Percentiles rank a stretch among this genome's conserved stretches.
Evolutionary conservation across 2,888 invertebrate species (phyloP).

Genomic region (Andricus quercusramuli): DNA sequence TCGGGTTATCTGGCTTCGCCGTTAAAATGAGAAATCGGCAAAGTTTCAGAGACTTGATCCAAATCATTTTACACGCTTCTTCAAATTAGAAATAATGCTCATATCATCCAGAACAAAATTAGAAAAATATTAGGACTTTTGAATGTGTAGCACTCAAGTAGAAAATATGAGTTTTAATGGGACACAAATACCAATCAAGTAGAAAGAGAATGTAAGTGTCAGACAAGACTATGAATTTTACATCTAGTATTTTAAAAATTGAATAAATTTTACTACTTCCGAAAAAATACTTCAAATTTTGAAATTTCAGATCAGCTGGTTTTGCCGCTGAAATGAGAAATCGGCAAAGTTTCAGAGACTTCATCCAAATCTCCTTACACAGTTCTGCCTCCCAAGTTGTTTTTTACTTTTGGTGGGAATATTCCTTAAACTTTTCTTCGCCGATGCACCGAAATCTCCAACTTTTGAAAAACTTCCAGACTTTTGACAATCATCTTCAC

Average conservation of each 20-base stretch:
- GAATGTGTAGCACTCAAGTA: neutral
- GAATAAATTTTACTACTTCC: no score
- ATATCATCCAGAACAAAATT: no score
- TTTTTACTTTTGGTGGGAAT: constrained; percentile 23
- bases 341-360: constrained; percentile 12
- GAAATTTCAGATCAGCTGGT: constrained; percentile 13
- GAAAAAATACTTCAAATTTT: neutral
- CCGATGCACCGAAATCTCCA: neutral
- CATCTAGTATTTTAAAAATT: neutral
- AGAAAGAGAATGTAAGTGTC: no score
- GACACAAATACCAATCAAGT: no score
- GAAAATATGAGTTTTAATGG: neutral
- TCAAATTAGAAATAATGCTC: no score
- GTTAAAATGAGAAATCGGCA: no score
- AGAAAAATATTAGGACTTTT: neutral
- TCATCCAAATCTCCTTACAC: constrained; percentile 26
- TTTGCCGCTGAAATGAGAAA: neutral
- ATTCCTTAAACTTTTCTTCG: constrained; percentile 31
- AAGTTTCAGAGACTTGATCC: constrained; percentile 4
- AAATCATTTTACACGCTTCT: constrained; percentile 21
- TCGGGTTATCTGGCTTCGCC: no score
- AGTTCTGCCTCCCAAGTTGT: constrained; percentile 21
- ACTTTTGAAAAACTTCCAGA: constrained; percentile 29
- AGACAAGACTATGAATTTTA: neutral
- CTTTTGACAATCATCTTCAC: constrained; percentile 32